Evolutionary conservation across 1,140 invertebrate species (phyloP).

Genomic region (Anastatus disparis): DNA sequence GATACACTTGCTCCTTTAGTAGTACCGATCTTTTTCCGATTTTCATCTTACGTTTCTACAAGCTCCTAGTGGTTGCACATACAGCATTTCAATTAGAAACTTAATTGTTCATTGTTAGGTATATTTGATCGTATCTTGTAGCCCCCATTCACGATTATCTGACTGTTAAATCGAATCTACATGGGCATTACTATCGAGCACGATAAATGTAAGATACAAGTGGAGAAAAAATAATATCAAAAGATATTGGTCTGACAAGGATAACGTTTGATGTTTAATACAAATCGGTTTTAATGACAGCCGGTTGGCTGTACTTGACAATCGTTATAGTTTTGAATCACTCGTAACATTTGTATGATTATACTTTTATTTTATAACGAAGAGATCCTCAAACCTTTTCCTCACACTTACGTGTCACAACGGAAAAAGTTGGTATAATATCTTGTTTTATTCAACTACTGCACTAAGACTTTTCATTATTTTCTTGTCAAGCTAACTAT

Average conservation of each 20-base stretch:
- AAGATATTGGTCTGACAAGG: conserved; percentile 43
- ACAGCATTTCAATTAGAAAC: conserved; percentile 18
- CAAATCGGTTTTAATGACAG: conserved; percentile 4
- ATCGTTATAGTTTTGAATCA: neutral
- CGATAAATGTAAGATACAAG: conserved; percentile 36
- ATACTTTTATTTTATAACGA: neutral
- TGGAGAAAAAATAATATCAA: too few relatives aligned
- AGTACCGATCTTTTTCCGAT: neutral
- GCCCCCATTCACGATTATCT: neutral
- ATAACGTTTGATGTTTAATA: too few relatives aligned
- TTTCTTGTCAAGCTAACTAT: neutral
- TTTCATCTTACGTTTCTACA: too few relatives aligned
- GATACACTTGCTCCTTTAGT: too few relatives aligned
- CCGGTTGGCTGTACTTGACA: neutral
- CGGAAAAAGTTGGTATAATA: neutral
- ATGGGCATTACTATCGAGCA: conserved; percentile 14
- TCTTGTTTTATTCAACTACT: conserved; percentile 18
- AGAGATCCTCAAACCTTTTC: neutral
- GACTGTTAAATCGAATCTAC: neutral
- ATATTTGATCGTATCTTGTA: conserved; percentile 6
- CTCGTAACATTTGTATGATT: neutral
- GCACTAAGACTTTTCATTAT: neutral
- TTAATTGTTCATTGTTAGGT: conserved; percentile 5
- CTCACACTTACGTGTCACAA: neutral
- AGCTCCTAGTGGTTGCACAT: too few relatives aligned